phyloP scores from a whole-genome alignment of 1,140 invertebrate genomes.

The Ips typographus region DNA sequence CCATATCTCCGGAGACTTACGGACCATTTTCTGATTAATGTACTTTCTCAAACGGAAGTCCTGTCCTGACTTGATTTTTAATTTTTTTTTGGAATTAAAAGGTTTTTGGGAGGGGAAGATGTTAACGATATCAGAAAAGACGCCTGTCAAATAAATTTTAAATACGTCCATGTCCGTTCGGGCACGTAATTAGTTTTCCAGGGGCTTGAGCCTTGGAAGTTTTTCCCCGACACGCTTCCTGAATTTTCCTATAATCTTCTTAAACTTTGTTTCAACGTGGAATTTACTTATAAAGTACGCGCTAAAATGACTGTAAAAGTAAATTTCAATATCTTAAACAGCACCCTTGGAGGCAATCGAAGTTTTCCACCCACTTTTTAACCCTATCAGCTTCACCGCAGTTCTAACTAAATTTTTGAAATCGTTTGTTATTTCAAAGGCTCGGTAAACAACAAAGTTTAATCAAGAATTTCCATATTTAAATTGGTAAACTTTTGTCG shows the following conservation, averaged over 20 bases:
- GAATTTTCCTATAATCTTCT: too few species aligned
- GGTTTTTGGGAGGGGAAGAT: too few species aligned
- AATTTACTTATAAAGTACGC: too few species aligned
- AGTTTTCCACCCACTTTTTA: constrained; percentile 7
- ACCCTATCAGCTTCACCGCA: constrained; percentile 1
- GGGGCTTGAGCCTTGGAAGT: neutral
- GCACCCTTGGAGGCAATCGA: neutral
- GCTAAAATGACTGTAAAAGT: too few species aligned
- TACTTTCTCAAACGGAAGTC: neutral
- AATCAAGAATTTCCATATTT: constrained; percentile 33
- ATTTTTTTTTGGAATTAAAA: too few species aligned
- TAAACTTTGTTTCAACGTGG: too few species aligned
- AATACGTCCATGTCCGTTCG: neutral
- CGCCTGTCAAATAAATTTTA: neutral
- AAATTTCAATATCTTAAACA: too few species aligned
- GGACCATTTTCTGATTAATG: constrained; percentile 3
- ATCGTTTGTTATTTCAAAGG: constrained; percentile 26
- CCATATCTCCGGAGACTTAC: neutral
- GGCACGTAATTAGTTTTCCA: constrained; percentile 9
- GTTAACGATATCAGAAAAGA: too few species aligned
- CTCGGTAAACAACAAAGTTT: constrained; percentile 31
- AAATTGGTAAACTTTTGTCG: constrained; percentile 31
- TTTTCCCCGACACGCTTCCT: constrained; percentile 1
- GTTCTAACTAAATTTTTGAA: constrained; percentile 15
- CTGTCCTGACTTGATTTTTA: too few species aligned